These are phyloP conservation scores for Cuniculus paca DNA, from an alignment of 2,797 vertebrate species.

Conservation along the genomic window DNA sequence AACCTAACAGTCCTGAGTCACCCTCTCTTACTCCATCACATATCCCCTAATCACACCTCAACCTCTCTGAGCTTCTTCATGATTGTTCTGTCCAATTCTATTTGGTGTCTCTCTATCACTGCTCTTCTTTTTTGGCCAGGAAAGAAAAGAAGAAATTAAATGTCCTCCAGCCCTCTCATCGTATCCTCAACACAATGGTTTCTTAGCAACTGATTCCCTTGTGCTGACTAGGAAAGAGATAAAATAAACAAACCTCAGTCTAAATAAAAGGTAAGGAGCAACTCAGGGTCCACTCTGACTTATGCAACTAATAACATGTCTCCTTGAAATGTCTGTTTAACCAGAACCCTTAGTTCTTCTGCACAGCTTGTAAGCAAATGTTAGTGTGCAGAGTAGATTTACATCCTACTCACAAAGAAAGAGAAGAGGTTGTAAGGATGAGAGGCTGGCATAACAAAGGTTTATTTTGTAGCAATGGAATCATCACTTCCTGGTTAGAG, in stretches of 20 bases:
- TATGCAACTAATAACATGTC: neutral
- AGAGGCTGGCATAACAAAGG: conserved; percentile 83
- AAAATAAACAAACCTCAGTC: conserved; percentile 34
- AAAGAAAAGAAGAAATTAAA: neutral
- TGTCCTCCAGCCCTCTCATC: neutral
- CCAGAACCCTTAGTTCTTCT: conserved; percentile 81
- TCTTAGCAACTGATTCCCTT: neutral
- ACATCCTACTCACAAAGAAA: conserved; percentile 58
- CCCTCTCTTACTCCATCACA: neutral
- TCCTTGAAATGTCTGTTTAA: conserved; percentile 55
- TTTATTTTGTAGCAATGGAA: conserved; percentile 86
- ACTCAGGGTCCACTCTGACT: neutral
- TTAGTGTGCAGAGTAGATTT: conserved; percentile 79
- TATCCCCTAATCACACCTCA: neutral
- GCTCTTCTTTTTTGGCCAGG: neutral
- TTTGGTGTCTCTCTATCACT: neutral
- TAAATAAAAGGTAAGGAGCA: conserved; percentile 44
- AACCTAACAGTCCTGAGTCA: neutral
- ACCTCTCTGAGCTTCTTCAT: neutral
- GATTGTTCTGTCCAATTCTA: neutral
- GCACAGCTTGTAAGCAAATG: conserved; percentile 86
- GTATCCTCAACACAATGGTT: neutral
- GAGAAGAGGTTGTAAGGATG: neutral
- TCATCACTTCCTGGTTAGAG: conserved; percentile 80
- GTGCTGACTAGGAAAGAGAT: conserved; percentile 12